Conservation (phyloP, 2,888 invertebrate genomes). For the Panzeria rudis region DNA sequence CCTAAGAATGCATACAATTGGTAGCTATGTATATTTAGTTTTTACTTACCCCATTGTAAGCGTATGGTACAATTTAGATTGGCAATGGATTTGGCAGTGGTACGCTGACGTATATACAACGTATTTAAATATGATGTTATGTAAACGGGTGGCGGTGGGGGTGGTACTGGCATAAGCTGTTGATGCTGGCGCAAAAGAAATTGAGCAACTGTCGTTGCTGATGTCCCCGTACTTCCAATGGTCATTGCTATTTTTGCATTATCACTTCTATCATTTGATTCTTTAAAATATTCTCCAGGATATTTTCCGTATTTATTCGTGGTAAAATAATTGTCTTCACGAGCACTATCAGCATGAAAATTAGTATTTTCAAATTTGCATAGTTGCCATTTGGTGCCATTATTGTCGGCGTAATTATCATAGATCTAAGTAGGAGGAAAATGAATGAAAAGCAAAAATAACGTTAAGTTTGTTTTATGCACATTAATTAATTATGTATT, state of each 20-base stretch:
- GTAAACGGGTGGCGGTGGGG: conserved; percentile 84
- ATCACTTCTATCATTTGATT: conserved; percentile 38
- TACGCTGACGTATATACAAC: conserved; percentile 86
- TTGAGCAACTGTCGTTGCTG: conserved; percentile 59
- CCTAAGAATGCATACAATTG: background rate
- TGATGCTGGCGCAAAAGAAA: conserved; percentile 62
- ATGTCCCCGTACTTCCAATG: conserved; percentile 47
- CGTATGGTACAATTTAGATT: conserved; percentile 87
- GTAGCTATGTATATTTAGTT: background rate
- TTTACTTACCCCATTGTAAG: conserved; percentile 85
- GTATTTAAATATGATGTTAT: conserved; percentile 89
- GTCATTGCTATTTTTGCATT: conserved; percentile 15
- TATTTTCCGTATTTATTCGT: conserved; percentile 44
- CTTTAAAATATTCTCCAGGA: conserved; percentile 32
- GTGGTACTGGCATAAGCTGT: conserved; percentile 74
- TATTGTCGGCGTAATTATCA: conserved; percentile 89
- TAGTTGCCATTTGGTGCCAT: conserved; percentile 88
- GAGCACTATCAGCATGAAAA: conserved; percentile 61
- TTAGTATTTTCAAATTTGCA: conserved; percentile 83
- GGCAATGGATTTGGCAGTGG: conserved; percentile 82
- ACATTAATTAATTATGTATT: background rate
- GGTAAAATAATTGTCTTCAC: conserved; percentile 51
- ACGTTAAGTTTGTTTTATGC: background rate
- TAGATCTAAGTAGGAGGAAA: conserved; percentile 83
- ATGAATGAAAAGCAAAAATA: background rate